phyloP scores from a whole-genome alignment of 2,888 invertebrate genomes.

The Scaeva pyrastri region DNA sequence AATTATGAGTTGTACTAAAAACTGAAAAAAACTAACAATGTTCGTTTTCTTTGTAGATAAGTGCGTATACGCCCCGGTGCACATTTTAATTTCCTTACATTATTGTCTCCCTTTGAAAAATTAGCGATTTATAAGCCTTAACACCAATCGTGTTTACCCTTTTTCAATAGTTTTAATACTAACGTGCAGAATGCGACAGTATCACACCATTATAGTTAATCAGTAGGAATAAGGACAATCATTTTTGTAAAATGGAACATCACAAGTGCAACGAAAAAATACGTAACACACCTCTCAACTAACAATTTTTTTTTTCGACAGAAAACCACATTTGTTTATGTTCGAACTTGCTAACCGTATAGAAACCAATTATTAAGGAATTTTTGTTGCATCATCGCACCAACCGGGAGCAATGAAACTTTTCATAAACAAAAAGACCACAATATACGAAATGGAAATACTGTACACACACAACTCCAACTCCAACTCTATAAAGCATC shows the following conservation, averaged over 20 bases:
- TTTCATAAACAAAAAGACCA: constrained; percentile 2
- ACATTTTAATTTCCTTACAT: too few relatives aligned
- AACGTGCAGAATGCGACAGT: too few relatives aligned
- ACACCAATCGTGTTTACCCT: too few relatives aligned
- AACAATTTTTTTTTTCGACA: not conserved
- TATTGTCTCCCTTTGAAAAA: too few relatives aligned
- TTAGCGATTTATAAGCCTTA: too few relatives aligned
- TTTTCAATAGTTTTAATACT: too few relatives aligned
- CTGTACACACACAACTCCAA: not conserved
- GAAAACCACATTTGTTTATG: constrained; percentile 5
- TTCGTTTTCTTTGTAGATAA: too few relatives aligned
- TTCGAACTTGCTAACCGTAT: not conserved
- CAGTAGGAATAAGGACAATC: not conserved
- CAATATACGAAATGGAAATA: not conserved
- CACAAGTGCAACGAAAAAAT: not conserved
- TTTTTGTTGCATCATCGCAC: constrained; percentile 15
- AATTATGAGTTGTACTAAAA: too few relatives aligned
- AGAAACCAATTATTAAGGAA: constrained; percentile 56
- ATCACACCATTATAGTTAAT: too few relatives aligned
- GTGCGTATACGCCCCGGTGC: too few relatives aligned
- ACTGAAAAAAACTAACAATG: too few relatives aligned
- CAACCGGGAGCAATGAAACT: constrained; percentile 46
- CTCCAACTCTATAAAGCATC: not conserved
- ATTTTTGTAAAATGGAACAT: constrained; percentile 18
- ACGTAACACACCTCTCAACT: constrained; percentile 1